Conservation (phyloP, 2,888 invertebrate species). For the Beris chalybata region DNA sequence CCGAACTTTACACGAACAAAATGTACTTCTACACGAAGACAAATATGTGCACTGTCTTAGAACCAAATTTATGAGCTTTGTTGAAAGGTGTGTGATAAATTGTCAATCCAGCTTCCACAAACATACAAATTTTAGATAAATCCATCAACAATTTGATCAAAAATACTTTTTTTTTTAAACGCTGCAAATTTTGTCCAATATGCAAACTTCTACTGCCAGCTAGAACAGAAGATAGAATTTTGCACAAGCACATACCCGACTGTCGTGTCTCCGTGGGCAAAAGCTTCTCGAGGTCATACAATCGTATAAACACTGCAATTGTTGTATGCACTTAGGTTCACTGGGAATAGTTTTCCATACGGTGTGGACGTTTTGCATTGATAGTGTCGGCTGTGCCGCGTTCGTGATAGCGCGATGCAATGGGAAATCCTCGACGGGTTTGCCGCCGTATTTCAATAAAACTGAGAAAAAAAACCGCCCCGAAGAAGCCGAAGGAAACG, state of each 20-base stretch:
- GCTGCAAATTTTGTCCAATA: no score
- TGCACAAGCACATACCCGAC: not conserved
- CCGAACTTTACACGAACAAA: no score
- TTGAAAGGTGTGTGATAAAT: no score
- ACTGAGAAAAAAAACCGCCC: not conserved
- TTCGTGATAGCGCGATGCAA: slow-evolving; percentile 24
- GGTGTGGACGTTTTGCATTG: slow-evolving; percentile 5
- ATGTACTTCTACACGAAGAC: no score
- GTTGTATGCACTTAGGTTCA: slow-evolving; percentile 24
- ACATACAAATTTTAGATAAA: no score
- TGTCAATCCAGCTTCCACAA: no score
- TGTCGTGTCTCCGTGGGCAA: slow-evolving; percentile 19
- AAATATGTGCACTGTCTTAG: no score
- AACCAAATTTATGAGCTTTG: no score
- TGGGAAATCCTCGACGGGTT: slow-evolving; percentile 1
- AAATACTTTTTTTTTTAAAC: no score
- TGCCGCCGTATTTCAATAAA: not conserved
- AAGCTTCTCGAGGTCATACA: slow-evolving; percentile 19
- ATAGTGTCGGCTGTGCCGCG: slow-evolving; percentile 19
- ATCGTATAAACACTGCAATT: slow-evolving; percentile 19
- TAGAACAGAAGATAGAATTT: no score
- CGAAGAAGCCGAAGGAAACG: slow-evolving; percentile 26
- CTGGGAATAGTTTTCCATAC: slow-evolving; percentile 16
- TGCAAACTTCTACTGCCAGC: no score
- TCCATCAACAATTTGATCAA: no score